A percentile compares a stretch with the other conserved stretches of the same genome.
Conservation (phyloP, 2,888 invertebrate genomes). For the Plebejus anna region DNA sequence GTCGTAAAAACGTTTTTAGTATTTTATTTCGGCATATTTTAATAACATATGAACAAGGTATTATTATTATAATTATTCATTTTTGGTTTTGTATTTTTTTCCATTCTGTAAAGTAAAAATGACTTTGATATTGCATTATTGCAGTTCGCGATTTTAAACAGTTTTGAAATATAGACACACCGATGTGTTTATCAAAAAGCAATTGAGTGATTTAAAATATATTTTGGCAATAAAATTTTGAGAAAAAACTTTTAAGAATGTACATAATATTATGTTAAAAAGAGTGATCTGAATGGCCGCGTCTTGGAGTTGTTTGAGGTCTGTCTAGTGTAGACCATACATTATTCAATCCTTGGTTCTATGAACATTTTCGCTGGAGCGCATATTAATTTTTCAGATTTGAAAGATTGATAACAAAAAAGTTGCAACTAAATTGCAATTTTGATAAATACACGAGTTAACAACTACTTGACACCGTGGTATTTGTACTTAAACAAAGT, state of each 20-base stretch:
- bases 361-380: too few relatives aligned
- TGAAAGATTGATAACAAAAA: too few relatives aligned
- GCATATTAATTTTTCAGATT: too few relatives aligned
- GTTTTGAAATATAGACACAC: not conserved
- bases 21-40: not conserved
- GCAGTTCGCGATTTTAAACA: not conserved
- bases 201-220: not conserved
- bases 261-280: too few relatives aligned
- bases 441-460: slow-evolving; percentile 10
- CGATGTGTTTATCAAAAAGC: not conserved
- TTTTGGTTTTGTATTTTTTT: not conserved
- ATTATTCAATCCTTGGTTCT: too few relatives aligned
- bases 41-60: not conserved
- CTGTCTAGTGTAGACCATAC: too few relatives aligned
- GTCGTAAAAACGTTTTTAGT: not conserved
- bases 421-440: not conserved
- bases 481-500: slow-evolving; percentile 71
- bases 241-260: too few relatives aligned
- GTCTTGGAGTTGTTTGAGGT: too few relatives aligned
- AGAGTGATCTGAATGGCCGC: too few relatives aligned
- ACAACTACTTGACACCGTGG: slow-evolving; percentile 47
- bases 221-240: not conserved
- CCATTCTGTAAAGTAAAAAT: not conserved
- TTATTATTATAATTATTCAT: not conserved
- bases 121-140: not conserved